Evolutionary conservation across 2,113 vertebrate genomes (phyloP).

Genomic region (Ammodytes marinus): DNA sequence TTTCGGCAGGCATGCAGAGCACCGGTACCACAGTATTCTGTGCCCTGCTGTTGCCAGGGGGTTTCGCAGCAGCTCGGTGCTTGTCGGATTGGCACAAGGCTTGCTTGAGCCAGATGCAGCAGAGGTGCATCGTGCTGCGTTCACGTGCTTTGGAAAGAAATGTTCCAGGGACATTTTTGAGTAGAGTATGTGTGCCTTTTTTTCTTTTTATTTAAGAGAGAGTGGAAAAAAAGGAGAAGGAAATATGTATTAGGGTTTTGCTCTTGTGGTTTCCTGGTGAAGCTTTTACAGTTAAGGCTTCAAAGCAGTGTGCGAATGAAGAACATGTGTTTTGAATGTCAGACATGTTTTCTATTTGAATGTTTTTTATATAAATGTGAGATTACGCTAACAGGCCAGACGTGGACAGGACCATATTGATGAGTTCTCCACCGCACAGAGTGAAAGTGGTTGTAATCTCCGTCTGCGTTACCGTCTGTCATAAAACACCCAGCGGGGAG

Average conservation of each 20-base stretch:
- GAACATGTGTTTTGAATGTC: constrained; percentile 51
- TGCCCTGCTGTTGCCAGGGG: constrained; percentile 33
- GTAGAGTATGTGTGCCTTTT: constrained; percentile 2
- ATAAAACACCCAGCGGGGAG: constrained; percentile 40
- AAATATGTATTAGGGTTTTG: constrained; percentile 51
- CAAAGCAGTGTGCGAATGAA: constrained; percentile 52
- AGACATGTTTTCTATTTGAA: constrained; percentile 48
- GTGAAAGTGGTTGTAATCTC: constrained; percentile 25
- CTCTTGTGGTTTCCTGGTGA: constrained; percentile 62
- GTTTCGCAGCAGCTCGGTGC: constrained; percentile 20
- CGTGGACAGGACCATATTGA: background rate
- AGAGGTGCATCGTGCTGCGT: background rate
- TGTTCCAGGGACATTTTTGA: background rate
- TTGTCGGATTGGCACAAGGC: constrained; percentile 40
- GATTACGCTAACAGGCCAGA: background rate
- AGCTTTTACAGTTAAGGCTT: constrained; percentile 53
- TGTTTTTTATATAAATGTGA: constrained; percentile 16
- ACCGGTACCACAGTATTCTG: constrained; percentile 26
- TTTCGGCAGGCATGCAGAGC: too few relatives aligned
- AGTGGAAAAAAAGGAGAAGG: constrained; percentile 22
- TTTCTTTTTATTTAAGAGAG: background rate
- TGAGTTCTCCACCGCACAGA: constrained; percentile 10
- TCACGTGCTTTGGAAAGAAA: constrained; percentile 10
- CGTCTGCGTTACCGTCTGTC: constrained; percentile 48
- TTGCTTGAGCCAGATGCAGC: constrained; percentile 37